Conservation (phyloP, 2,888 invertebrate species). For the Reticulitermes lucifugus region DNA sequence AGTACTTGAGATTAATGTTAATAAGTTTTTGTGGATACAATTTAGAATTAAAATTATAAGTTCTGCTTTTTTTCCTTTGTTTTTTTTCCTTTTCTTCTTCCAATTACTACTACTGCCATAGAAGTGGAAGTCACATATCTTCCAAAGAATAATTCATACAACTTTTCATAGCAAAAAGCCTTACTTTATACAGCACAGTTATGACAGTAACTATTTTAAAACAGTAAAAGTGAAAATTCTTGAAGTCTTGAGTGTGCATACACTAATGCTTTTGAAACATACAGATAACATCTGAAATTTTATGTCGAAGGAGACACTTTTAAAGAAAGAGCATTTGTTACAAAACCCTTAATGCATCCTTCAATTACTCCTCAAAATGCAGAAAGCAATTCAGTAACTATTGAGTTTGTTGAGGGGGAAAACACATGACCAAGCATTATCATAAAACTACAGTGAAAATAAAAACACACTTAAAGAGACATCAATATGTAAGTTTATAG, state of each 20-base stretch:
- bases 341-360: background rate
- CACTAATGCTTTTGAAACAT: background rate
- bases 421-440: constrained; percentile 44
- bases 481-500: constrained; percentile 49
- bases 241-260: background rate
- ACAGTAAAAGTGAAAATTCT: too few relatives aligned
- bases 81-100: too few relatives aligned
- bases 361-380: constrained; percentile 43
- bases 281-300: background rate
- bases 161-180: too few relatives aligned
- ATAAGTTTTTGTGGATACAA: too few relatives aligned
- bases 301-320: background rate
- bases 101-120: too few relatives aligned
- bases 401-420: constrained; percentile 26
- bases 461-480: constrained; percentile 45
- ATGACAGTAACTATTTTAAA: too few relatives aligned
- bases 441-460: constrained; percentile 41
- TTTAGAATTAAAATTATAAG: too few relatives aligned
- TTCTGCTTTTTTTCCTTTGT: too few relatives aligned
- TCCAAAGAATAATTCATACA: too few relatives aligned
- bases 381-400: constrained; percentile 26
- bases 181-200: too few relatives aligned
- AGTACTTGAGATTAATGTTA: too few relatives aligned
- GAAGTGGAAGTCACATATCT: too few relatives aligned
- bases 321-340: background rate